Evolutionary conservation across 2,888 invertebrate genomes (phyloP).

Genomic region (Cephalotes varians): DNA sequence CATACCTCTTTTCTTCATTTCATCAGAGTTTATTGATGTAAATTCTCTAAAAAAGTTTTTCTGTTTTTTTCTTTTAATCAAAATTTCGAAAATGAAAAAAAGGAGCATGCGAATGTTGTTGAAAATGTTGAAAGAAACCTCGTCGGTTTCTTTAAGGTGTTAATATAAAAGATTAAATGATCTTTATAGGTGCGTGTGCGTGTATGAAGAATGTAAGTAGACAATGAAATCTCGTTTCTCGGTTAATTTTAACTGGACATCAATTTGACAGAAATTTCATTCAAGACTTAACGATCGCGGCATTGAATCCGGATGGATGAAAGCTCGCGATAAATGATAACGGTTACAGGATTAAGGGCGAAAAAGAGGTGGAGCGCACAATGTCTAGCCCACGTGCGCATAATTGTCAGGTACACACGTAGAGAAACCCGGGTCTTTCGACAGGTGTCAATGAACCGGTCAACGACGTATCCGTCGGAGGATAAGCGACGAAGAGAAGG

Average conservation of each 20-base stretch:
- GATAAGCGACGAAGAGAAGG: slow-evolving; percentile 72
- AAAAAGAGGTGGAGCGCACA: neutral
- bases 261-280: slow-evolving; percentile 36
- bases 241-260: slow-evolving; percentile 14
- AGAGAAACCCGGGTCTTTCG: slow-evolving; percentile 79
- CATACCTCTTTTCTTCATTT: neutral
- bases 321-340: slow-evolving; percentile 59
- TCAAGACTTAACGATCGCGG: slow-evolving; percentile 1
- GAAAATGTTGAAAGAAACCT: neutral
- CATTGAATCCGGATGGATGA: slow-evolving; percentile 16
- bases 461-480: slow-evolving; percentile 75
- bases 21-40: slow-evolving; percentile 2
- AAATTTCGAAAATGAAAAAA: neutral
- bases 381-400: slow-evolving; percentile 72
- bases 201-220: neutral
- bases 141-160: neutral
- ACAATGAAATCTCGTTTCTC: slow-evolving; percentile 6
- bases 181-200: neutral
- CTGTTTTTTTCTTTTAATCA: neutral
- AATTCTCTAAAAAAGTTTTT: neutral
- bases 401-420: slow-evolving; percentile 74
- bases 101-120: neutral
- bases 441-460: slow-evolving; percentile 83
- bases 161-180: neutral
- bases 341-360: slow-evolving; percentile 40